phyloP scores from a whole-genome alignment of 2,888 invertebrate genomes.

The Lasioglossum villosulum region DNA sequence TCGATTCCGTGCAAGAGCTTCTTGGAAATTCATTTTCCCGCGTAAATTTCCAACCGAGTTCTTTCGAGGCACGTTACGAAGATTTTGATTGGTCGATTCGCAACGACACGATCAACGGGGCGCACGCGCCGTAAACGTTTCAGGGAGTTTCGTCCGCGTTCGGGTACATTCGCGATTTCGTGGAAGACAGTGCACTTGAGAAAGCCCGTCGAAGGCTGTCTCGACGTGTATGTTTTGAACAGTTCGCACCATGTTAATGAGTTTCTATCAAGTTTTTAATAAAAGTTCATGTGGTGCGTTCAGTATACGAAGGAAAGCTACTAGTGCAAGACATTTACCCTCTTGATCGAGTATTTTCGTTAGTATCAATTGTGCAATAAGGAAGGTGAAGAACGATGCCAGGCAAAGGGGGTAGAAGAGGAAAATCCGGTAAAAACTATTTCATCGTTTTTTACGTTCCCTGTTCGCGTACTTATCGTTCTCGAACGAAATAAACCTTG shows the following conservation, averaged over 20 bases:
- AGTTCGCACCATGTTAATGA: slow-evolving; percentile 89
- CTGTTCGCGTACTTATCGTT: not conserved
- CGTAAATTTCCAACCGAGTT: not conserved
- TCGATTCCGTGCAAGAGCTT: not conserved
- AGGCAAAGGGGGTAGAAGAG: slow-evolving; percentile 90
- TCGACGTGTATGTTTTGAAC: slow-evolving; percentile 82
- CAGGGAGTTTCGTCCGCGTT: slow-evolving; percentile 58
- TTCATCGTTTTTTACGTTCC: slow-evolving; percentile 7
- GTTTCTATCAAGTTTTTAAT: slow-evolving; percentile 89
- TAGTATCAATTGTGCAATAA: slow-evolving; percentile 87
- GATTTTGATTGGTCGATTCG: slow-evolving; percentile 66
- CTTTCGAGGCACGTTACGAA: not conserved
- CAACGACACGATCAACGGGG: slow-evolving; percentile 84
- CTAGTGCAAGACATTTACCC: slow-evolving; percentile 91
- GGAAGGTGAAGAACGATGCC: slow-evolving; percentile 88
- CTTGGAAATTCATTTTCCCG: not conserved
- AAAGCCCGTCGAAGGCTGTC: slow-evolving; percentile 81
- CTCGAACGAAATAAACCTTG: not conserved
- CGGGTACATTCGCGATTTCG: slow-evolving; percentile 57
- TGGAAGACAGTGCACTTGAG: slow-evolving; percentile 78
- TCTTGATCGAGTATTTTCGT: slow-evolving; percentile 91
- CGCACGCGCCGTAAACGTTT: slow-evolving; percentile 26
- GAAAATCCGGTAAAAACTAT: slow-evolving; percentile 88
- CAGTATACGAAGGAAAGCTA: slow-evolving; percentile 90
- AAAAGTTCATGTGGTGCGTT: slow-evolving; percentile 90